A percentile compares a stretch with the other conserved stretches of the same genome.
phyloP scores from a whole-genome alignment of 2,797 vertebrate species.

The Parauchenoglanis ngamensis region DNA sequence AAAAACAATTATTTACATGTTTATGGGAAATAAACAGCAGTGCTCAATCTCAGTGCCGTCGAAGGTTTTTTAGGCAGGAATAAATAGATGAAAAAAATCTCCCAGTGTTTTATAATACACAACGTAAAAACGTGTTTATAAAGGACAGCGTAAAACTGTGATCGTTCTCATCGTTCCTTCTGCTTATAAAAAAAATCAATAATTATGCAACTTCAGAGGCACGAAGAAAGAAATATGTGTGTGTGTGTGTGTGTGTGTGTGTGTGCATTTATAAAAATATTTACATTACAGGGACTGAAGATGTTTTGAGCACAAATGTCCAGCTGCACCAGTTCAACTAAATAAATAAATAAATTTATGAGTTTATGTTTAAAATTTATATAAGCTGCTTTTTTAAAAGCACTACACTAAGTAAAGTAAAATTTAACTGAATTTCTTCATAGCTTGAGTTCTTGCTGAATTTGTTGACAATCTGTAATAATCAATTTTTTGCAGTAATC shows the following conservation, averaged over 20 bases:
- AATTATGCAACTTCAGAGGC: neutral
- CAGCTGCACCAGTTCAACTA: neutral
- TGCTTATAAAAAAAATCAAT: neutral
- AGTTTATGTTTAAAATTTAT: no score
- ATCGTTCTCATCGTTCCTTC: neutral
- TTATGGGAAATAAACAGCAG: neutral
- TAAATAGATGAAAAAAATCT: constrained; percentile 1
- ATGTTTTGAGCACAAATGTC: neutral
- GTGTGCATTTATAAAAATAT: neutral
- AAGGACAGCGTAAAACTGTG: neutral
- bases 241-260: constrained; percentile 2
- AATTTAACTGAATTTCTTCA: no score
- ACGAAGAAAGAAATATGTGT: neutral
- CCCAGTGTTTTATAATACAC: constrained; percentile 3
- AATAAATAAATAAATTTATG: no score
- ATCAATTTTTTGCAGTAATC: neutral
- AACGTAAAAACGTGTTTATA: neutral
- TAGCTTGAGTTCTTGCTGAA: neutral
- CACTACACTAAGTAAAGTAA: no score
- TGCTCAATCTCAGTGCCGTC: constrained; percentile 6
- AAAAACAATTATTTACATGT: constrained; percentile 3
- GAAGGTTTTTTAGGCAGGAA: neutral
- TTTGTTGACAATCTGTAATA: neutral
- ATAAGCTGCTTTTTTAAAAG: no score
- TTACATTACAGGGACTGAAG: neutral